Base-by-base conservation (phyloP, 1,140 invertebrate genomes). In the Idris sp. region DNA sequence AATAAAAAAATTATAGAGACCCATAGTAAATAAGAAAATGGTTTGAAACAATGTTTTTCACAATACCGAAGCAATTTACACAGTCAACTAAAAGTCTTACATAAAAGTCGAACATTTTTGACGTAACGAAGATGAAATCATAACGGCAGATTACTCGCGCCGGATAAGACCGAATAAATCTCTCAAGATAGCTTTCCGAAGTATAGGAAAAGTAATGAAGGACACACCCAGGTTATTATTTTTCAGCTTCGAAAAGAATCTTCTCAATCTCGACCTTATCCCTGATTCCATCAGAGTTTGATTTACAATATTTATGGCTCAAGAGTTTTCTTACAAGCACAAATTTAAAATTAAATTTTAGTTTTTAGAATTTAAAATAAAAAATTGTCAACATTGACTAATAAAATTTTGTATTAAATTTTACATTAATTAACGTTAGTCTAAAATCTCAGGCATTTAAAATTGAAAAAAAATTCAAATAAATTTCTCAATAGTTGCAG, bases 131-230 rank as follows among this genome's bases (percentile, higher is more conserved):
- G 31, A 59, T 59, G 41, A 59, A 46, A 40, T 46, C 41, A 5
- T 38, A 31, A 59, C 31, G 26, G 16, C 30, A 59, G 18, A 13
- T 18, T 30, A 43, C 40, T 44, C 19, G 19, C 9, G 19, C 14
- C 19, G 19, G 56, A 59, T 59, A 59, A 59, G 31, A 48, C 5
- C 28, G 43, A 38, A 59, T 59, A 48, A 59, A 59, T 59, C 43
- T 46, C 43, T n/a, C 5, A 30, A 19, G 26, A 51, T 62, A 43
- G 19, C 26, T 51, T 62, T 43, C 19, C 13, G 38, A 51, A 62
- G 18, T 25, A 6, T 13, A 33, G 36, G 31, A 43, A 38, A 43
- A 16, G 35, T 62, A 51, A 62, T 43, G 46, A 62, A 62, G 36
- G 35, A 48, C 46, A 41, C 46, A 49, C 26, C 26, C 9, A 19